These are phyloP conservation scores for Drosophila willistoni DNA, from an alignment of 1,140 invertebrate genomes.

Conservation along the genomic window DNA sequence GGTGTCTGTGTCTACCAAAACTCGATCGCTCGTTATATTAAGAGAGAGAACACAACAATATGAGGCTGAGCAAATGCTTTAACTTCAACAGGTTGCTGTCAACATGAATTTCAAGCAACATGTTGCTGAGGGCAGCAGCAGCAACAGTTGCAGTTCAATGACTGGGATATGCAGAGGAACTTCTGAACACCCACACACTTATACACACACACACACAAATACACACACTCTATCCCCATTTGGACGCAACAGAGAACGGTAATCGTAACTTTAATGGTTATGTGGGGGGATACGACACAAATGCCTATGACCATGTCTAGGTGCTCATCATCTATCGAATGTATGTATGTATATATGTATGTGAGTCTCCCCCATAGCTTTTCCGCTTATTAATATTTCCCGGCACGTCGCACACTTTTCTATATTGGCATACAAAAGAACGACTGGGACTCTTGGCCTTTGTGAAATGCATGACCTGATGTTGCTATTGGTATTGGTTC, in stretches of 20 bases:
- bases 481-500: neutral
- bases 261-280: conserved; percentile 40
- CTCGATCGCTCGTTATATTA: conserved; percentile 55
- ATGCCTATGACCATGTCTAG: conserved; percentile 41
- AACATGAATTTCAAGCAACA: conserved; percentile 10
- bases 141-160: conserved; percentile 66
- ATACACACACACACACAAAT: conserved; percentile 24
- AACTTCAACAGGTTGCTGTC: conserved; percentile 18
- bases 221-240: conserved; percentile 23
- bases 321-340: conserved; percentile 24
- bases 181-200: conserved; percentile 36
- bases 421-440: conserved; percentile 57
- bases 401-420: conserved; percentile 56
- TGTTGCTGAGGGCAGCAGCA: conserved; percentile 22
- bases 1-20: conserved; percentile 66
- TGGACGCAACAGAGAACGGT: conserved; percentile 59
- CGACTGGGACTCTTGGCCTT: neutral
- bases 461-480: neutral
- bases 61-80: neutral
- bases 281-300: conserved; percentile 56
- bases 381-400: conserved; percentile 79
- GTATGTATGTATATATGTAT: neutral
- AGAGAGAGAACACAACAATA: conserved; percentile 53
- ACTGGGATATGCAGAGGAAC: conserved; percentile 61
- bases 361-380: conserved; percentile 52